Percentiles rank a stretch among this genome's conserved stretches.
Conservation (phyloP, 1,140 invertebrate genomes). For the Papilio dardanus region DNA sequence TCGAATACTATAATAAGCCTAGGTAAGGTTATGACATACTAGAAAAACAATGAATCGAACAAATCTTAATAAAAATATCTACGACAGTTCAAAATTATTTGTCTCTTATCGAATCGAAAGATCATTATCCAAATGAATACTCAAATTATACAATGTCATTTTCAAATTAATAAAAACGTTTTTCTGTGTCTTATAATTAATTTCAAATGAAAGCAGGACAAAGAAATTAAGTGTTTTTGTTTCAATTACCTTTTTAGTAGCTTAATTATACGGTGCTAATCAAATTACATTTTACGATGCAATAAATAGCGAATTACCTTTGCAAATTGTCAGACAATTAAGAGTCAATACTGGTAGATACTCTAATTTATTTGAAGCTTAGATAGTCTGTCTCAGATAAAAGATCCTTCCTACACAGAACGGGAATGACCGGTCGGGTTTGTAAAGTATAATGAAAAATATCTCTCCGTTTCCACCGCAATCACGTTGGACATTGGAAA, state of each 20-base stretch:
- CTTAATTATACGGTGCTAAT: background rate
- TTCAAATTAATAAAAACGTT: background rate
- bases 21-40: too few species aligned
- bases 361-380: constrained; percentile 28
- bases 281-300: constrained; percentile 11
- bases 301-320: constrained; percentile 1
- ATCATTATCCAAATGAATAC: background rate
- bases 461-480: constrained; percentile 40
- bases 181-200: background rate
- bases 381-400: constrained; percentile 30
- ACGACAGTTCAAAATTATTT: background rate
- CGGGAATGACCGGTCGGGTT: constrained; percentile 40
- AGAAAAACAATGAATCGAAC: too few species aligned
- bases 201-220: background rate
- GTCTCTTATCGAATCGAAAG: background rate
- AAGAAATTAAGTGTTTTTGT: background rate
- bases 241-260: background rate
- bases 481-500: constrained; percentile 42
- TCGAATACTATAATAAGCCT: too few species aligned
- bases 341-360: background rate
- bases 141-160: background rate
- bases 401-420: constrained; percentile 39
- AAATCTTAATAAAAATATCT: too few species aligned
- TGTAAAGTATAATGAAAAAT: constrained; percentile 55
- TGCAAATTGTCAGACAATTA: constrained; percentile 16